Evolutionary conservation across 1,140 invertebrate species (phyloP), one percentile per base, ranked within the genome.

Genomic region (Neodiprion lecontei): DNA sequence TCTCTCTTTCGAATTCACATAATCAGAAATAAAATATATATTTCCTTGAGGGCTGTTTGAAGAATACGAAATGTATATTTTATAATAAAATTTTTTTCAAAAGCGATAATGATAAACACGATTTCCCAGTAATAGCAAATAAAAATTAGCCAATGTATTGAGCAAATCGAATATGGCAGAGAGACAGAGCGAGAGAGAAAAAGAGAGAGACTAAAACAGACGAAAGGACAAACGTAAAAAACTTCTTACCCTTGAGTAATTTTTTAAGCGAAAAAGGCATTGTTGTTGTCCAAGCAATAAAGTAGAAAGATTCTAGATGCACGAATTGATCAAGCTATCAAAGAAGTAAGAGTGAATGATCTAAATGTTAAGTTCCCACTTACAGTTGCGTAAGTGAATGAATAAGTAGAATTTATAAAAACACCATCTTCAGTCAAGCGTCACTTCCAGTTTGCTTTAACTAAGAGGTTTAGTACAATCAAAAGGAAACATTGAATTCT

Each of bases 181-280:
- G 28, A 40, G 5, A 40, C 28, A 40, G 28, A 3, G 28, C 2
- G 1, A 40, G 28, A 40, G 28, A 40, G 28, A 40, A 40, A 40
- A 40, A 40, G 28, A 40, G 28, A 40, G 61, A 23, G 11, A 11
- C n/a, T 17, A 9, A 7, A 72, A 53, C 21, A 53, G 14, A 12
- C 48, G 74, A 61, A 72, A 48, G 49, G 4, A 66, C 47, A 72
- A 28, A 72, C 53, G 48, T 49, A 72, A 72, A 72, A 21, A 48
- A 11, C 49, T 72, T 65, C 10, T 65, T 48, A 61, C 53, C 53
- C 53, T 61, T 61, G 53, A 61, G 53, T 14, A 61, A 61, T 61
- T 61, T 61, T 61, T 61, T 61, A 61, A 61, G n/a, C 53, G 53
- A 61, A 17, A 61, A 61, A 61, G 53, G 11, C 53, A 61, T 61